phyloP scores from a whole-genome alignment of 2,113 vertebrate species.

The Neolamprologus devosi region DNA sequence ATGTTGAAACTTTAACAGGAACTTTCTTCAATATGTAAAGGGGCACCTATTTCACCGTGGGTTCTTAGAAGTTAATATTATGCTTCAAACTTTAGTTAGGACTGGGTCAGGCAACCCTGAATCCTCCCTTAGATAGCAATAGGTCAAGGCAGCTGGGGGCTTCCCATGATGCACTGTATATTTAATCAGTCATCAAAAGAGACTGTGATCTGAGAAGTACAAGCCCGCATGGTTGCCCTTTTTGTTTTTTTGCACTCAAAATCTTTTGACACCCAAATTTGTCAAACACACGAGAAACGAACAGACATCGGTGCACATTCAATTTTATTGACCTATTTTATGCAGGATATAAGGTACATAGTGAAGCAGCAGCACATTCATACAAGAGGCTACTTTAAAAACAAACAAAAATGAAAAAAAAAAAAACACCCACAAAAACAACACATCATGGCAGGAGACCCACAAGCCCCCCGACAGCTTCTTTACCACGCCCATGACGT shows the following conservation, averaged over 20 bases:
- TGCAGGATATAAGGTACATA: neutral
- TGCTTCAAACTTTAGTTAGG: neutral
- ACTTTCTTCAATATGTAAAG: neutral
- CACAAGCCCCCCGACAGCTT: rapidly evolving
- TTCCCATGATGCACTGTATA: neutral
- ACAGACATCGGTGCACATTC: neutral
- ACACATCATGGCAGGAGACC: neutral
- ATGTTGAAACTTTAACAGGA: neutral
- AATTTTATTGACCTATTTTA: neutral
- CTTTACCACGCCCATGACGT: neutral
- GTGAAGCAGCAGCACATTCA: neutral
- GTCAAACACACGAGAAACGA: neutral
- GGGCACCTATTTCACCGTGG: neutral
- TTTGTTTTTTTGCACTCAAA: neutral
- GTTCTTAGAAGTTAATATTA: neutral
- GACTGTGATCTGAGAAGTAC: neutral
- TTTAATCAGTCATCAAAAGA: neutral
- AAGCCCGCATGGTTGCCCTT: neutral
- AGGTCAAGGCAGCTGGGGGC: neutral
- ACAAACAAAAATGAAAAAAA: neutral
- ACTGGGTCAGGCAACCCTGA: neutral
- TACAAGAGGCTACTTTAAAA: neutral
- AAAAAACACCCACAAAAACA: rapidly evolving
- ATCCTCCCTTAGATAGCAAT: neutral
- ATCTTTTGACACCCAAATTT: neutral